Conservation (phyloP, 2,888 invertebrate species). For the Melanotus villosus region DNA sequence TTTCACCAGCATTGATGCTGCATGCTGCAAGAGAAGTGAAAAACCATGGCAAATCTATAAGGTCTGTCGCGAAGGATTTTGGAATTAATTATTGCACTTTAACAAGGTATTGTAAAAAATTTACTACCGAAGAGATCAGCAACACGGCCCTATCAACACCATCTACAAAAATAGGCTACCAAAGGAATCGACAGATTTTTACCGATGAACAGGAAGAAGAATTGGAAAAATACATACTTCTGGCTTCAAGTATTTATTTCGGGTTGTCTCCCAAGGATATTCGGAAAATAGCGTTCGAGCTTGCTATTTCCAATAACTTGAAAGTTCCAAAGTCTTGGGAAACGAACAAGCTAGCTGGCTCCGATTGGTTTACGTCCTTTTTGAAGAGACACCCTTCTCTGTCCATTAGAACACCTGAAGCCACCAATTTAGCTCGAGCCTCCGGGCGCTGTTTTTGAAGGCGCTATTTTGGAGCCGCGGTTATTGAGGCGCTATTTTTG, state of each 20-base stretch:
- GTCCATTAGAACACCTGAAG: conserved; percentile 54
- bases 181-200: conserved; percentile 37
- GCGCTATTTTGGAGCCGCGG: no score
- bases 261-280: conserved; percentile 52
- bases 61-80: conserved; percentile 36
- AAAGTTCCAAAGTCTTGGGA: conserved; percentile 52
- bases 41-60: conserved; percentile 14
- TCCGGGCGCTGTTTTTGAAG: no score
- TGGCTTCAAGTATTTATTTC: conserved; percentile 46
- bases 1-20: conserved; percentile 8
- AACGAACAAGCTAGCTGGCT: conserved; percentile 53
- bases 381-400: conserved; percentile 54
- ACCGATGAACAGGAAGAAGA: conserved; percentile 40
- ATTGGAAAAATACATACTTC: conserved; percentile 36
- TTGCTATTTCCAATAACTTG: conserved; percentile 42
- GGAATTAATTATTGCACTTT: conserved; percentile 29
- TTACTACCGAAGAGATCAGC: conserved; percentile 2
- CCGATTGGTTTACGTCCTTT: conserved; percentile 62
- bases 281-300: conserved; percentile 50
- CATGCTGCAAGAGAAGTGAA: conserved; percentile 26
- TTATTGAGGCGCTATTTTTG: no score
- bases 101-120: conserved; percentile 36
- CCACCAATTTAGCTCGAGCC: conserved; percentile 56
- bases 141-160: not conserved
- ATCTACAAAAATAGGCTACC: conserved; percentile 20